Conservation (phyloP, 2,888 invertebrate species). For the Cataglyphis livida region DNA sequence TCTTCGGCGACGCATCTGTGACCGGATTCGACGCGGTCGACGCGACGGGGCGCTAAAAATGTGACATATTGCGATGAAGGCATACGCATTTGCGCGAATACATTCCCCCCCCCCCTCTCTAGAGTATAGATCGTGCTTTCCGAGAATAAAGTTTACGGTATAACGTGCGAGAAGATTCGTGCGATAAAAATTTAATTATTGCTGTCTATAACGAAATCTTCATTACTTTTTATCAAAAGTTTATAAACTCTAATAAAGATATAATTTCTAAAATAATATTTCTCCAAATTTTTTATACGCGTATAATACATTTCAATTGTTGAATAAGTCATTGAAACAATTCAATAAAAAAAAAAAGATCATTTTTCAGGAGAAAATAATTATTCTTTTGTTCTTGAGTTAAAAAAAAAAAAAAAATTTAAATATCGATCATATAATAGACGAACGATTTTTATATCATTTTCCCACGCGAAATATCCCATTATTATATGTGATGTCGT, state of each 20-base stretch:
- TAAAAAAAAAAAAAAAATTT: no score
- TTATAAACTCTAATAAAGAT: background rate
- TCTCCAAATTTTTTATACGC: no score
- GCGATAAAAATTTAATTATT: background rate
- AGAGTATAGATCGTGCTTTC: background rate
- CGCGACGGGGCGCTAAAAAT: constrained; percentile 67
- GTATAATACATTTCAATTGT: no score
- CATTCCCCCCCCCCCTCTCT: background rate
- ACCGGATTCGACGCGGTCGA: constrained; percentile 73
- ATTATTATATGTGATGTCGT: constrained; percentile 4
- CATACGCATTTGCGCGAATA: constrained; percentile 67
- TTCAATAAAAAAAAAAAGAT: no score
- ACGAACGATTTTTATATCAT: background rate
- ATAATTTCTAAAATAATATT: background rate
- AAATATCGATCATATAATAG: background rate
- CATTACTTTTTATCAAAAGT: no score
- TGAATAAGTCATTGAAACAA: no score
- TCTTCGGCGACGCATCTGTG: constrained; percentile 80
- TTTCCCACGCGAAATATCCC: background rate
- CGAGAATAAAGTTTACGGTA: background rate
- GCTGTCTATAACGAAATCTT: background rate
- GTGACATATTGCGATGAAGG: constrained; percentile 78
- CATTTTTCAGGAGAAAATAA: no score
- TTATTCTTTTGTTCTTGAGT: no score
- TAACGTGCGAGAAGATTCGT: background rate